A percentile compares a stretch with the other conserved stretches of the same genome.
Evolutionary conservation across 2,113 vertebrate species (phyloP).

Genomic region (Neoarius graeffei): DNA sequence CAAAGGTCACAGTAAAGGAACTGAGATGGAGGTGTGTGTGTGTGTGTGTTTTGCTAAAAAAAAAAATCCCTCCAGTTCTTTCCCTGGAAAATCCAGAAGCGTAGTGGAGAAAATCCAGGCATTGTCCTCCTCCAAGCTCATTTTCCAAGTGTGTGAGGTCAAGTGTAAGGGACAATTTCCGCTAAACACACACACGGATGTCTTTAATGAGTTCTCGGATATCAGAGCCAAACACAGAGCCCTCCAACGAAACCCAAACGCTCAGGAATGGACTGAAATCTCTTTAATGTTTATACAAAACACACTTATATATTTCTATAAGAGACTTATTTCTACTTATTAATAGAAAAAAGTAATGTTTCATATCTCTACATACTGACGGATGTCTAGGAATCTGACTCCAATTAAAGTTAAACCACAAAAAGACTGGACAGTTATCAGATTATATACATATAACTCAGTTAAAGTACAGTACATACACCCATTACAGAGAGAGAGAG

Average conservation of each 20-base stretch:
- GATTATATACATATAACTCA: neutral
- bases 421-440: neutral
- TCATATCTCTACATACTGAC: neutral
- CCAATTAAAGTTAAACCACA: neutral
- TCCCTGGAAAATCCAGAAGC: constrained; percentile 35
- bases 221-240: constrained; percentile 5
- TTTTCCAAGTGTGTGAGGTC: constrained; percentile 44
- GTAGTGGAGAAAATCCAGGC: constrained; percentile 48
- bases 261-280: neutral
- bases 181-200: constrained; percentile 36
- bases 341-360: neutral
- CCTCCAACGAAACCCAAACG: neutral
- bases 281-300: neutral
- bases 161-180: constrained; percentile 40
- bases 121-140: constrained; percentile 22
- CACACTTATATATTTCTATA: neutral
- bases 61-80: neutral
- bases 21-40: neutral
- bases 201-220: neutral
- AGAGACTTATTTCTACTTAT: neutral
- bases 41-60: constrained; percentile 5
- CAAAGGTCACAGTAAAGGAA: neutral
- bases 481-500: neutral
- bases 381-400: neutral
- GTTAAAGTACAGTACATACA: neutral